A percentile compares a stretch with the other conserved stretches of the same genome.
phyloP scores from a whole-genome alignment of 2,113 vertebrate species.

The Acinonyx jubatus region DNA sequence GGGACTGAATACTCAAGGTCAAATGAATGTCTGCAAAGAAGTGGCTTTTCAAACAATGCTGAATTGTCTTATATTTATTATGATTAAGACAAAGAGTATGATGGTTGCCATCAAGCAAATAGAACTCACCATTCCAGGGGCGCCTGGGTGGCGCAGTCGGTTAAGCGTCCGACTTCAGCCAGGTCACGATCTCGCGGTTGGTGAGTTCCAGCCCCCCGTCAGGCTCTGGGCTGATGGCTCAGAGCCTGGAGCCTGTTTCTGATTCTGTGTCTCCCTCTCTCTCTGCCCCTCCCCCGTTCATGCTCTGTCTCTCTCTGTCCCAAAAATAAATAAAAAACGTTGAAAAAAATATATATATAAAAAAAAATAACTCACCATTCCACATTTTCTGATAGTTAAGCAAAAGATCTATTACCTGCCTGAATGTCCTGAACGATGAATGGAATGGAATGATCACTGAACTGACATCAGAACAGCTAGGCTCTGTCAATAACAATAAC shows the following conservation, averaged over 20 bases:
- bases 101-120: background rate
- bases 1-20: background rate
- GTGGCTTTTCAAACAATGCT: background rate
- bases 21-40: background rate
- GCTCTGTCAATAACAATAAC: background rate
- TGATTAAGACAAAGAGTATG: background rate
- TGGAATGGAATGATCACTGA: background rate
- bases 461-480: background rate
- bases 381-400: background rate
- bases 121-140: background rate
- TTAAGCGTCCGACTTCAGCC: no score
- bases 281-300: no score
- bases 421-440: background rate
- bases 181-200: no score
- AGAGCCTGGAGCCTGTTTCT: no score
- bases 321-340: no score
- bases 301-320: no score
- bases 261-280: no score
- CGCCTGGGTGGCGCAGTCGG: no score
- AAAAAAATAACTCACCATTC: background rate
- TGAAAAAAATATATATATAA: no score
- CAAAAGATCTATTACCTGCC: background rate
- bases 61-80: background rate
- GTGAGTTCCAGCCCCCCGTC: no score
- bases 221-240: no score